Percentiles rank a stretch among this genome's conserved stretches.
Evolutionary conservation across 2,797 vertebrate species (phyloP).

Genomic region (Helarctos malayanus): DNA sequence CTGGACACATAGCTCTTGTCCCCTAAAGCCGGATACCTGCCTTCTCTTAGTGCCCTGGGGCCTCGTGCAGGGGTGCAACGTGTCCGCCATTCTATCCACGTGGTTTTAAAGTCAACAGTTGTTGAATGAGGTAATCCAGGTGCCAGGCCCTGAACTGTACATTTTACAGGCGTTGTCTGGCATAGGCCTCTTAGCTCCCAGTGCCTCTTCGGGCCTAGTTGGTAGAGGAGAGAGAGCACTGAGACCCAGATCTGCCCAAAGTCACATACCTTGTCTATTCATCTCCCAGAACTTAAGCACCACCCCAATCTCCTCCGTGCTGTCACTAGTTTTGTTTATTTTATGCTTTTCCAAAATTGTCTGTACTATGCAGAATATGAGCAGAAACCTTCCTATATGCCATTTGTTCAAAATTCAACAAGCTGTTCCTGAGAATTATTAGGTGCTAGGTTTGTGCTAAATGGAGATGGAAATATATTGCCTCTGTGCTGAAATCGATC

Average conservation of each 20-base stretch:
- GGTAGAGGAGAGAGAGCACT: neutral
- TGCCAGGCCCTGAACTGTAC: neutral
- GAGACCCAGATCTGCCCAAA: neutral
- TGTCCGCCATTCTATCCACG: accelerated
- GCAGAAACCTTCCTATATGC: neutral
- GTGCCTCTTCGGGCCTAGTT: neutral
- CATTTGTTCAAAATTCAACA: neutral
- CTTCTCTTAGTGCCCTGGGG: no score
- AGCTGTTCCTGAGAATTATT: neutral
- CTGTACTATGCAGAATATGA: neutral
- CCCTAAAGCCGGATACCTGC: neutral
- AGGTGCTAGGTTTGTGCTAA: neutral
- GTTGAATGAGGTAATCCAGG: neutral
- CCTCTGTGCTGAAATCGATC: neutral
- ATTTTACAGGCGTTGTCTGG: neutral
- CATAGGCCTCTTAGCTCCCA: neutral
- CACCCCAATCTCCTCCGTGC: neutral
- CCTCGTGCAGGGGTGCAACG: no score
- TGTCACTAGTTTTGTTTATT: neutral
- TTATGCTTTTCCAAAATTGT: neutral
- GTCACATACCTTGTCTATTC: neutral
- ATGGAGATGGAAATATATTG: neutral
- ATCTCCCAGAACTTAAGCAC: neutral
- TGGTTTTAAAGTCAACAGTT: neutral
- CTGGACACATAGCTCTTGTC: neutral